Evolutionary conservation across 92 coral and sea anemone species (phyloP).

Genomic region (Porites cylindrica): DNA sequence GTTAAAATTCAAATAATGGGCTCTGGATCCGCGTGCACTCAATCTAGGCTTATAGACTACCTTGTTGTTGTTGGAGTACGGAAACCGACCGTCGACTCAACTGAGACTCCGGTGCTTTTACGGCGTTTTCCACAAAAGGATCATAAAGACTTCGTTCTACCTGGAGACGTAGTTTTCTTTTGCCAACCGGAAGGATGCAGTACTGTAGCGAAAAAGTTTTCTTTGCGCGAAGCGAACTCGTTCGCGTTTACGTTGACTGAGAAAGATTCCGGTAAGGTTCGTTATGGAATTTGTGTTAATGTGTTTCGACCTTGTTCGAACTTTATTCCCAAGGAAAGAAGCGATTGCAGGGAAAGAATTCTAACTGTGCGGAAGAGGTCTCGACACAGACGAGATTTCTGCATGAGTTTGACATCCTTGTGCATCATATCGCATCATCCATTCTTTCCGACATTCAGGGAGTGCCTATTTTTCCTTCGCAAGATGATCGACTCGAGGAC

Average conservation of each 20-base stretch:
- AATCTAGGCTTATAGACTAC: slow-evolving; percentile 85
- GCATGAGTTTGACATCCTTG: slow-evolving; percentile 96
- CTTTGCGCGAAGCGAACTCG: slow-evolving; percentile 95
- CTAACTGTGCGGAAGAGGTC: slow-evolving; percentile 70
- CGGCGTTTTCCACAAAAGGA: slow-evolving; percentile 95
- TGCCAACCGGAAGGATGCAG: slow-evolving; percentile 99
- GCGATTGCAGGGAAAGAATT: slow-evolving; percentile 39
- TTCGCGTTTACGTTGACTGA: slow-evolving; percentile 96
- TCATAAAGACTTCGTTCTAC: slow-evolving; percentile 90
- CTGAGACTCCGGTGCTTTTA: slow-evolving; percentile 92
- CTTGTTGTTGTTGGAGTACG: slow-evolving; percentile 98
- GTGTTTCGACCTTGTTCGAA: slow-evolving; percentile 95
- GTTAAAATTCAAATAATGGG: slow-evolving; percentile 42
- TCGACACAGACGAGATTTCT: slow-evolving; percentile 75
- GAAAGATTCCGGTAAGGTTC: slow-evolving; percentile 93
- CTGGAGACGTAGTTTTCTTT: slow-evolving; percentile 98
- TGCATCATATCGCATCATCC: slow-evolving; percentile 98
- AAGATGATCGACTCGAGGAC: slow-evolving; percentile 97
- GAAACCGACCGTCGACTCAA: slow-evolving; percentile 90
- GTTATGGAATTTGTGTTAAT: slow-evolving; percentile 97
- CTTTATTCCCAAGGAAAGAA: slow-evolving; percentile 77
- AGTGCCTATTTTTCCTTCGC: slow-evolving; percentile 95
- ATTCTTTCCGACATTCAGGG: slow-evolving; percentile 96
- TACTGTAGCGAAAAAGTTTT: slow-evolving; percentile 95
- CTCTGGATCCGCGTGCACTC: slow-evolving; percentile 44